Evolutionary conservation across 1,140 invertebrate species (phyloP), one percentile per base, ranked within the genome.

Genomic region (Drosophila nasuta): DNA sequence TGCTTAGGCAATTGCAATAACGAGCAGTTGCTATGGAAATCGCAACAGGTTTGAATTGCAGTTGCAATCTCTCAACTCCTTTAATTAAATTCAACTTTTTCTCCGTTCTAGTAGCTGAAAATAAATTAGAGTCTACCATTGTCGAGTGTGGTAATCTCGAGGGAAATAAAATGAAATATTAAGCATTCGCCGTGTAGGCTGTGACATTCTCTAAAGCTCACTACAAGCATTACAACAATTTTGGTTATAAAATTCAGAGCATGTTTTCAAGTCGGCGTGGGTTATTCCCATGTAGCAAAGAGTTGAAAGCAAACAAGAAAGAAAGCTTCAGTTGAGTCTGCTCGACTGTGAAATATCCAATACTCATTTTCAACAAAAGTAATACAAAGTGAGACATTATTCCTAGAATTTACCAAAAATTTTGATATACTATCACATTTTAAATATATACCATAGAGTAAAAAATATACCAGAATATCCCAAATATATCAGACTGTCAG

Each of bases 121-220:
- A 48, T 48, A 7, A 48, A 15, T 15, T 8, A 48, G 8, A 38
- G 7, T 38, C 35, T 48, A 7, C 7, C 2, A 52, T 13, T 52
- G 25, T 30, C 49, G 28, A 28, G 25, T 52, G 45, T 35, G 35
- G 5, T 13, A 13, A 41, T 13, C 60, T 48, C 11, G 13, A 30
- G 58, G n/a, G 20, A 17, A 35, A 38, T 62, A 46, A 65, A 56
- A 57, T 38, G 6, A 70, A 72, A 82, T 48, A 64, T 79, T 73
- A 64, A 79, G 76, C 82, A 76, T 64, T 57, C 60, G 75, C 59
- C 45, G 11, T 58, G 65, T 60, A 46, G 75, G 46, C 48, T 38
- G n/a, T 56, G 59, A 65, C 13, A 33, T 38, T 28, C 67, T 17
- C 13, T 17, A 38, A 41, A 46, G 4, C 56, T 74, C 33, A 51